Percentiles rank a stretch among this genome's conserved stretches.
phyloP scores from a whole-genome alignment of 2,113 vertebrate genomes.

The Jaculus jaculus region DNA sequence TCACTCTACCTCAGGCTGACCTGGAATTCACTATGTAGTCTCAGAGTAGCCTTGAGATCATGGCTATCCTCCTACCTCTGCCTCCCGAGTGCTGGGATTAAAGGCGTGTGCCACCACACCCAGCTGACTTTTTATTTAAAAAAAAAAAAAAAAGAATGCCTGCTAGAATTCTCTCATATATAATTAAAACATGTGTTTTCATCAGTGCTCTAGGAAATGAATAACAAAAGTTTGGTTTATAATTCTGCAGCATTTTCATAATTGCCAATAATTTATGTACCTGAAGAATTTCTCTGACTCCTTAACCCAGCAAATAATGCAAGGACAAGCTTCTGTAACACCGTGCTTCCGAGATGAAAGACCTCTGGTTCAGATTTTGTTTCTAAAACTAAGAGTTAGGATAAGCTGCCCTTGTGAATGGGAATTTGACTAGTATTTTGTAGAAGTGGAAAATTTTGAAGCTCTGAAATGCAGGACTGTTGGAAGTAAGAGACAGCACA shows the following conservation, averaged over 20 bases:
- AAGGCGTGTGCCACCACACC: too few species aligned
- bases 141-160: not conserved
- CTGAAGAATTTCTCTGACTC: not conserved
- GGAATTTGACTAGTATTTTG: not conserved
- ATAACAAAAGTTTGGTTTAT: constrained; percentile 18
- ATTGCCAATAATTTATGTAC: constrained; percentile 10
- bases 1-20: too few species aligned
- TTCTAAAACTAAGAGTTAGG: constrained; percentile 12
- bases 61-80: too few species aligned
- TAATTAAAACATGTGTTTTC: constrained; percentile 30
- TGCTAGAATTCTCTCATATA: constrained; percentile 18
- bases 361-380: constrained; percentile 27
- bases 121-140: not conserved
- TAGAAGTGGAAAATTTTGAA: constrained; percentile 2
- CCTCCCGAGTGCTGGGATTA: too few species aligned
- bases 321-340: not conserved
- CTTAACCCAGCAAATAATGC: not conserved
- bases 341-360: not conserved
- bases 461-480: not conserved
- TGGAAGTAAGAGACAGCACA: not conserved
- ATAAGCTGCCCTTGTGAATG: not conserved
- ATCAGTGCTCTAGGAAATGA: constrained; percentile 27
- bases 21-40: too few species aligned
- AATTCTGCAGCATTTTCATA: not conserved
- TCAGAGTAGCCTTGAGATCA: too few species aligned